A percentile compares a stretch with the other conserved stretches of the same genome.
Conservation (phyloP, 2,113 vertebrate genomes). For the Melanostigma gelatinosum region DNA sequence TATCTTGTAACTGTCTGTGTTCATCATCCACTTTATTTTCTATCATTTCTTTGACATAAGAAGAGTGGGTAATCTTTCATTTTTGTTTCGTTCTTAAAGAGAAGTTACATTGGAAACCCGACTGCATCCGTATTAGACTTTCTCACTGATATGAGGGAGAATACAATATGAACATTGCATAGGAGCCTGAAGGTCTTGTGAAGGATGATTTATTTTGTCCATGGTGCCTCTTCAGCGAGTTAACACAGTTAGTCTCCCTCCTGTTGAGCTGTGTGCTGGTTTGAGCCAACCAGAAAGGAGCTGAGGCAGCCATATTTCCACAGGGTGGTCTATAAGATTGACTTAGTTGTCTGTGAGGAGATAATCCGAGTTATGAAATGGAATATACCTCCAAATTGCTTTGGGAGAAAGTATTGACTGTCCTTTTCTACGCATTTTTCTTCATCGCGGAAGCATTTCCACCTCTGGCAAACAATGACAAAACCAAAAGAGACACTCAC, state of each 20-base stretch:
- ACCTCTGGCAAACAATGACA: neutral
- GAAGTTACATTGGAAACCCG: neutral
- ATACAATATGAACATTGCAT: neutral
- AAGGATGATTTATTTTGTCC: neutral
- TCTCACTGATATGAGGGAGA: neutral
- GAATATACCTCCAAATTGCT: neutral
- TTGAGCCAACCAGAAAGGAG: slow-evolving; percentile 14
- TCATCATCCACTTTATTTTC: too few relatives aligned
- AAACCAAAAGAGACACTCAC: neutral
- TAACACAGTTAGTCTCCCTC: slow-evolving; percentile 3
- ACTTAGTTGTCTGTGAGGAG: slow-evolving; percentile 17
- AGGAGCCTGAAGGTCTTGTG: slow-evolving; percentile 3
- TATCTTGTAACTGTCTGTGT: too few relatives aligned
- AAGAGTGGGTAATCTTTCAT: neutral
- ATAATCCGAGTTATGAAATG: slow-evolving; percentile 10
- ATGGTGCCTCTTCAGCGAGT: neutral
- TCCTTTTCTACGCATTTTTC: neutral
- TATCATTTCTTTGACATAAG: too few relatives aligned
- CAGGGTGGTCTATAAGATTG: slow-evolving; percentile 4
- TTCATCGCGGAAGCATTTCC: too few relatives aligned
- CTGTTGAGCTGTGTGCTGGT: slow-evolving; percentile 25
- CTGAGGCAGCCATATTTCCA: slow-evolving; percentile 4
- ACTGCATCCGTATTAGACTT: neutral
- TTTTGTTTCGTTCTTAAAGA: neutral
- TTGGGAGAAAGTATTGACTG: neutral